These are phyloP conservation scores for Metaphire vulgaris DNA, from an alignment of 1,140 invertebrate genomes.

Conservation along the genomic window DNA sequence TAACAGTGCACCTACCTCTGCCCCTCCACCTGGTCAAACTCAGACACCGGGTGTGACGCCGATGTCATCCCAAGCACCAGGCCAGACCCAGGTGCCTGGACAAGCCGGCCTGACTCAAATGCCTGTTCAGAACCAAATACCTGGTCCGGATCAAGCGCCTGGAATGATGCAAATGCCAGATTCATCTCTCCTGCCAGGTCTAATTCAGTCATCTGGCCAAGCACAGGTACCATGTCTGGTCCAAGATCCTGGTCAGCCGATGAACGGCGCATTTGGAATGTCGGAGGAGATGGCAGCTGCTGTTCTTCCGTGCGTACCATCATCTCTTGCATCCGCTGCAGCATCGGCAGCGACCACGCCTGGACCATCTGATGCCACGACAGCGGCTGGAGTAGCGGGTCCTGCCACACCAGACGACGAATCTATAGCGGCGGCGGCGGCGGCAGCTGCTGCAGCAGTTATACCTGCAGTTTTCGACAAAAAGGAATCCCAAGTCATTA, in stretches of 20 bases:
- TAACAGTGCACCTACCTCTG: background rate
- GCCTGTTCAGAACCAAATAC: too few species aligned
- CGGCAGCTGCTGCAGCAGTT: background rate
- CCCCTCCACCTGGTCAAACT: background rate
- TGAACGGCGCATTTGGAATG: too few species aligned
- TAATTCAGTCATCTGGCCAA: too few species aligned
- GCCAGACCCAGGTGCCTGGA: background rate
- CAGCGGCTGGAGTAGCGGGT: background rate
- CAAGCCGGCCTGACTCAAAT: background rate
- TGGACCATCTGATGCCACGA: background rate
- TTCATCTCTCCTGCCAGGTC: too few species aligned
- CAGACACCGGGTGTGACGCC: background rate
- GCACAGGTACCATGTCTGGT: too few species aligned
- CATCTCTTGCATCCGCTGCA: too few species aligned
- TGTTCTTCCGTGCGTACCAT: too few species aligned
- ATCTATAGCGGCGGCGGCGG: background rate
- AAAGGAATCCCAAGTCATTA: constrained; percentile 41
- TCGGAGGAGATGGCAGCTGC: too few species aligned
- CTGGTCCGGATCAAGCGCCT: too few species aligned
- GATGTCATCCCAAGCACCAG: background rate
- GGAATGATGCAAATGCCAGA: too few species aligned
- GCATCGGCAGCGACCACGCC: constrained; percentile 4
- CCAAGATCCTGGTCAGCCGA: too few species aligned
- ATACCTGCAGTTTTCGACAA: constrained; percentile 15
- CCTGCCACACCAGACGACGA: background rate